Evolutionary conservation across 2,113 vertebrate species (phyloP).

Genomic region (zebrafish (Danio rerio)): GRCz12tu NC_133193.1:18648501-18649000

Average conservation of each 20-base stretch:
- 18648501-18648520: not conserved
- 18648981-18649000: not conserved
- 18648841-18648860: slow-evolving; percentile 40
- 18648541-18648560: not conserved
- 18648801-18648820: slow-evolving; percentile 25
- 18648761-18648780: slow-evolving; percentile 51
- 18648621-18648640: not conserved
- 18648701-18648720: slow-evolving; percentile 34
- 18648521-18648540: not conserved
- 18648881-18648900: not conserved
- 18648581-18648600: not conserved
- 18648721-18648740: slow-evolving; percentile 37
- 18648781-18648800: slow-evolving; percentile 14
- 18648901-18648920: slow-evolving; percentile 18
- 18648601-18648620: slow-evolving; percentile 32
- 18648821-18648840: slow-evolving; percentile 40
- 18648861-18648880: slow-evolving; percentile 23
- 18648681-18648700: slow-evolving; percentile 39
- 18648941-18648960: not conserved
- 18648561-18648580: not conserved
- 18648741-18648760: slow-evolving; percentile 32
- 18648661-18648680: slow-evolving; percentile 20
- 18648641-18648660: slow-evolving; percentile 20
- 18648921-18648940: slow-evolving; percentile 18
- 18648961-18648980: not conserved